Conservation (phyloP, 2,113 vertebrate species). For the Myanophis thanlyinensis region DNA sequence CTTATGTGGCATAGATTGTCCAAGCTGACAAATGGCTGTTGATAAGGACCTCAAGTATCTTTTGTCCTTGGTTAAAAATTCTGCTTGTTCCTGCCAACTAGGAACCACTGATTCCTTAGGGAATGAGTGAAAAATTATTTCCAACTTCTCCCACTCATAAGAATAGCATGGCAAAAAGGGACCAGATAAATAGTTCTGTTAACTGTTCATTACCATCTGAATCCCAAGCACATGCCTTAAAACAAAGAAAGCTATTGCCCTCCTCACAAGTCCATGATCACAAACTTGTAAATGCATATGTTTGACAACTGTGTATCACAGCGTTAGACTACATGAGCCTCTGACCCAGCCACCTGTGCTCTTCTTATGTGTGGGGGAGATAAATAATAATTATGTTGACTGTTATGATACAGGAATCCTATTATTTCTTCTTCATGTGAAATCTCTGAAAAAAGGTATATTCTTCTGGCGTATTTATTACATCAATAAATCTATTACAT, state of each 20-base stretch:
- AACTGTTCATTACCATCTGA: background rate
- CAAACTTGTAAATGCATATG: background rate
- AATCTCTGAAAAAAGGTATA: background rate
- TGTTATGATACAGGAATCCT: background rate
- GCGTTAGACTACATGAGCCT: background rate
- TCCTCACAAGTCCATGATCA: background rate
- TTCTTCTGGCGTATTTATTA: background rate
- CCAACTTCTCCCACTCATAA: background rate
- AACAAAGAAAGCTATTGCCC: background rate
- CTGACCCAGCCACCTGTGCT: background rate
- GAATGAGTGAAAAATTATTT: background rate
- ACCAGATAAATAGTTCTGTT: background rate
- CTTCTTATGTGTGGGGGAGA: background rate
- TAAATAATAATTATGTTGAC: background rate
- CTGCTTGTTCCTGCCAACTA: background rate
- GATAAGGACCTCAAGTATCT: background rate
- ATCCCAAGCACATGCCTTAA: background rate
- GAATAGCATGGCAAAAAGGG: background rate
- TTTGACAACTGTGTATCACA: background rate
- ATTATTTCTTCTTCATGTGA: background rate
- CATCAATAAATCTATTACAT: background rate
- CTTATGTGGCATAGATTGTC: background rate
- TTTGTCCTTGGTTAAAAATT: background rate
- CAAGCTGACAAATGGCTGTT: background rate
- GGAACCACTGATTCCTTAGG: background rate